These are phyloP conservation scores for Beroe forskalii DNA, from an alignment of 37 sponge, comb jelly and placozoan species.

Conservation along the genomic window DNA sequence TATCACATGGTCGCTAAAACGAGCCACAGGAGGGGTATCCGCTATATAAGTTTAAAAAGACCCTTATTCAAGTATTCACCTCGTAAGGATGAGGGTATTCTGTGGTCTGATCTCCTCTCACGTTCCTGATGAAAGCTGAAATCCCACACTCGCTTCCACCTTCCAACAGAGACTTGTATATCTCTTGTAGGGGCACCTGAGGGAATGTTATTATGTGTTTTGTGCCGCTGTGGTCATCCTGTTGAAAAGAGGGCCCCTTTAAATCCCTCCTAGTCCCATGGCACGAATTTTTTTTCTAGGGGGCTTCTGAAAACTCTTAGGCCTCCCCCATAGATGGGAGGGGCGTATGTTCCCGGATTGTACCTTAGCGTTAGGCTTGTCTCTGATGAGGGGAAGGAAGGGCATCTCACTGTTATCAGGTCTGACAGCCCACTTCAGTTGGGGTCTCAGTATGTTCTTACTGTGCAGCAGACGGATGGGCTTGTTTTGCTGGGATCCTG, in stretches of 20 bases:
- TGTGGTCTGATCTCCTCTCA: not conserved
- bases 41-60: too few species aligned
- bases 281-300: too few species aligned
- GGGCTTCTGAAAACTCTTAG: too few species aligned
- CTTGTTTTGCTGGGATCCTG: conserved; percentile 6
- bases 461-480: conserved; percentile 69
- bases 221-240: not conserved
- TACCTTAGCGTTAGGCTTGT: conserved; percentile 80
- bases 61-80: too few species aligned
- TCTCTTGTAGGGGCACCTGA: conserved; percentile 43
- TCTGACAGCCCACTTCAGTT: conserved; percentile 74
- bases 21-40: too few species aligned
- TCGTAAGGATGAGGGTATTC: conserved; percentile 57
- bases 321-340: too few species aligned
- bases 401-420: conserved; percentile 83
- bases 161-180: conserved; percentile 1
- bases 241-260: too few species aligned
- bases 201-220: not conserved
- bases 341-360: too few species aligned
- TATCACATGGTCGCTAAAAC: too few species aligned
- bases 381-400: conserved; percentile 78
- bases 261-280: too few species aligned
- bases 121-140: not conserved
- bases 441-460: conserved; percentile 81
- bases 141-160: not conserved